A percentile compares a stretch with the other conserved stretches of the same genome.
phyloP scores from a whole-genome alignment of 1,140 invertebrate genomes.

The Cydia fagiglandana region DNA sequence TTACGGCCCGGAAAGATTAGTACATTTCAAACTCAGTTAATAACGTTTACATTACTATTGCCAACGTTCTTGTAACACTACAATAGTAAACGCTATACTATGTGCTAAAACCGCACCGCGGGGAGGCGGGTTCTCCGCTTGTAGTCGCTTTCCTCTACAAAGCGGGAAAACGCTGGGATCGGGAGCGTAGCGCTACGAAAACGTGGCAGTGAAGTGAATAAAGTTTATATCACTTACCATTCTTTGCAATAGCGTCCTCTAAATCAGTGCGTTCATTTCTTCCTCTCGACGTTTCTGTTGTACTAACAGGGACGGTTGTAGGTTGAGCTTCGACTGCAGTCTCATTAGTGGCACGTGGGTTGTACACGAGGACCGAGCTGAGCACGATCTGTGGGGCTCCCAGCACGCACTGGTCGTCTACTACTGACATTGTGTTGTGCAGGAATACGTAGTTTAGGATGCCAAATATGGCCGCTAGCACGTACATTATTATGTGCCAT shows the following conservation, averaged over 20 bases:
- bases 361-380: slow-evolving; percentile 36
- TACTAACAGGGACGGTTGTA: slow-evolving; percentile 26
- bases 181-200: too few relatives aligned
- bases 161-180: too few relatives aligned
- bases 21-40: not conserved
- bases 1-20: not conserved
- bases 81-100: too few relatives aligned
- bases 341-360: not conserved
- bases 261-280: not conserved
- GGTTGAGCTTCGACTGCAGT: slow-evolving; percentile 41
- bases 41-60: not conserved
- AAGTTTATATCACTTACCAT: not conserved
- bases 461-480: slow-evolving; percentile 59
- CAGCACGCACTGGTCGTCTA: slow-evolving; percentile 61
- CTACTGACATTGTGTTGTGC: slow-evolving; percentile 58
- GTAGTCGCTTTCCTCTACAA: too few relatives aligned
- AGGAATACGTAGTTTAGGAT: slow-evolving; percentile 66
- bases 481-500: slow-evolving; percentile 64
- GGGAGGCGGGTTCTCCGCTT: too few relatives aligned
- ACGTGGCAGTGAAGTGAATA: too few relatives aligned
- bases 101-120: too few relatives aligned
- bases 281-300: not conserved
- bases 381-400: slow-evolving; percentile 60
- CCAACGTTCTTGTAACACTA: not conserved
- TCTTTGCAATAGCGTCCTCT: not conserved